Base-by-base conservation (phyloP, 2,888 invertebrate genomes). In the Cenopis cana region DNA sequence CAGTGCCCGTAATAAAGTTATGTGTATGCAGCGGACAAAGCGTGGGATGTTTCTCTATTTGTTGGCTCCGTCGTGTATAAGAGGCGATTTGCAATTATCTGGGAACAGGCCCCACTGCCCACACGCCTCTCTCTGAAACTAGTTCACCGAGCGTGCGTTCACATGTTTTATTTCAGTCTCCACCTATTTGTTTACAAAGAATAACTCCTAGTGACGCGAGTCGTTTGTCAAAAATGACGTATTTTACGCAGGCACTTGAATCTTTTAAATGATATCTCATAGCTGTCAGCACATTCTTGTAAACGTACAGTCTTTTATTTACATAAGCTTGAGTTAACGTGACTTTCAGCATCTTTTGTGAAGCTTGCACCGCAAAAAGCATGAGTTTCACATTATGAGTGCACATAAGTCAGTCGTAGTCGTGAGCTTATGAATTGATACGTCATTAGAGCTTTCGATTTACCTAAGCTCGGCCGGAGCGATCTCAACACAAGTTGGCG, bases 401-500 rank as follows among this genome's bases (percentile, higher is more conserved):
- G 77, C 77, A 78, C 76, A 72, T 81, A 80, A 73, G 70, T 54
- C 36, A 68, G 17, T 46, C 73, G 72, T 71, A 78, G 79, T 78
- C 77, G 76, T 75, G 74, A 76, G 76, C 79, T 84, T 83, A 82
- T 81, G 78, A 81, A 82, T 80, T 76, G 80, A 80, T 81, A 83
- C 80, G 82, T 83, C 46, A 41, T 68, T 85, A 83, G 80, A 77
- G 76, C 82, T 83, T 87, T 85, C 80, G 82, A 87, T 85, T 85
- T 78, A 8, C n/a, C 46, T 46, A 75, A 79, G 79, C 78, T 75
- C 73, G 41, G 38, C 29, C 71, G 74, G 65, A 73, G 72, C 66
- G 79, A 75, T 74, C 74, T 75, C 79, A 73, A 71, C 73, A 75
- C 69, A 75, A 82, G 80, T 79, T 81, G 78, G 76, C 75, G 77